Evolutionary conservation across 2,888 invertebrate species (phyloP).

Genomic region (Belgica antarctica): DNA sequence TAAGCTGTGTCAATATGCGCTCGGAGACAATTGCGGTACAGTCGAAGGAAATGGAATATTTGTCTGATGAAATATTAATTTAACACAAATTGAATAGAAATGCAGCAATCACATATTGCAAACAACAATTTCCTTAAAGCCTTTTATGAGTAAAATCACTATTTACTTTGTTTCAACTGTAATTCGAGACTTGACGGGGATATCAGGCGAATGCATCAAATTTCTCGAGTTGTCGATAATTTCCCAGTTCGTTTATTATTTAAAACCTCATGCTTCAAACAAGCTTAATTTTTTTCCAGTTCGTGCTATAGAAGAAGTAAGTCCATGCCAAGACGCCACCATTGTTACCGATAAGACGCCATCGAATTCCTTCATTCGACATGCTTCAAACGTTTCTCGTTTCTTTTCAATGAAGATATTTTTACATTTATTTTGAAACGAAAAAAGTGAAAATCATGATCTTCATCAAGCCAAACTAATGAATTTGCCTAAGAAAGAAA

Average conservation of each 20-base stretch:
- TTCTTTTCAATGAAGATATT: background rate
- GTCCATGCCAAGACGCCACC: slow-evolving; percentile 31
- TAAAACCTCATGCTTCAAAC: background rate
- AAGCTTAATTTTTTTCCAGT: background rate
- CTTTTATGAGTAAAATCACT: slow-evolving; percentile 17
- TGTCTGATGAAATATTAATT: slow-evolving; percentile 35
- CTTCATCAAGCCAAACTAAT: slow-evolving; percentile 38
- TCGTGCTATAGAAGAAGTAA: slow-evolving; percentile 6
- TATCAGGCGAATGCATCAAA: background rate
- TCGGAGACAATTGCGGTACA: background rate
- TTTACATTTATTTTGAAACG: too few relatives aligned
- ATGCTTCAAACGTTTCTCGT: slow-evolving; percentile 22
- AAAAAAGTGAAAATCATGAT: slow-evolving; percentile 42
- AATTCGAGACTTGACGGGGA: background rate
- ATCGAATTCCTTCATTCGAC: background rate
- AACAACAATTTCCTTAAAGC: slow-evolving; percentile 25
- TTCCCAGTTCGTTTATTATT: background rate
- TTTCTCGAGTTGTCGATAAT: background rate
- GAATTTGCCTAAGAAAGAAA: slow-evolving; percentile 19
- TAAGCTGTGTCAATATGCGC: background rate
- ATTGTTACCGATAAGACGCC: slow-evolving; percentile 19
- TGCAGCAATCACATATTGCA: slow-evolving; percentile 40
- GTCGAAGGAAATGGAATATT: slow-evolving; percentile 22
- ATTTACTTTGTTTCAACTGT: slow-evolving; percentile 1
- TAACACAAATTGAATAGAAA: slow-evolving; percentile 23